Evolutionary conservation across 2,113 vertebrate genomes (phyloP).

Genomic region (Bos indicus): DNA sequence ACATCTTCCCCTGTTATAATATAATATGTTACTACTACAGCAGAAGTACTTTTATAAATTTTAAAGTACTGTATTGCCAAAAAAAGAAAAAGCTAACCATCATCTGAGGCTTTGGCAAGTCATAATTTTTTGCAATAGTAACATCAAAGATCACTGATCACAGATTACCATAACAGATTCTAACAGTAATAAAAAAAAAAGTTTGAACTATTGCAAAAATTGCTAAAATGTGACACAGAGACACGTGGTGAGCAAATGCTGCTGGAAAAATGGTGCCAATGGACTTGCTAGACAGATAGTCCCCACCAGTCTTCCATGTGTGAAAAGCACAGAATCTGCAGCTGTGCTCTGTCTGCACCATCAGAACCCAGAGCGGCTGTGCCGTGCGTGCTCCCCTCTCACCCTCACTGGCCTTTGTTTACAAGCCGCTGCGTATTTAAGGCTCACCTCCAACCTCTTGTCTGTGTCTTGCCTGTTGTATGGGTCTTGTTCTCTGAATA

Average conservation of each 20-base stretch:
- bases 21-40: background rate
- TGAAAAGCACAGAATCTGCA: accelerated
- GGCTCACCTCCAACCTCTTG: no score
- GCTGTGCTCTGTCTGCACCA: background rate
- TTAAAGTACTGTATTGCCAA: background rate
- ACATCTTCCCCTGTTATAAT: background rate
- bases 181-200: background rate
- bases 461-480: background rate
- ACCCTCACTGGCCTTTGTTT: background rate
- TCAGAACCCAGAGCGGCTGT: background rate
- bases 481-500: background rate
- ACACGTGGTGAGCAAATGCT: background rate
- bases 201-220: background rate
- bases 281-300: background rate
- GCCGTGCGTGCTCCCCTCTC: background rate
- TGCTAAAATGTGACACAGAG: background rate
- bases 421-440: background rate
- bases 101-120: background rate
- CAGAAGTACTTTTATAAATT: background rate
- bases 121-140: background rate
- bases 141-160: background rate
- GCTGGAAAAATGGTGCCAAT: background rate
- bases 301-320: background rate
- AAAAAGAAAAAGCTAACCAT: background rate
- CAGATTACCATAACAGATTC: background rate